Percentiles rank a stretch among this genome's conserved stretches.
Conservation (phyloP, 2,113 vertebrate species). For the Copsychus sechellarum region DNA sequence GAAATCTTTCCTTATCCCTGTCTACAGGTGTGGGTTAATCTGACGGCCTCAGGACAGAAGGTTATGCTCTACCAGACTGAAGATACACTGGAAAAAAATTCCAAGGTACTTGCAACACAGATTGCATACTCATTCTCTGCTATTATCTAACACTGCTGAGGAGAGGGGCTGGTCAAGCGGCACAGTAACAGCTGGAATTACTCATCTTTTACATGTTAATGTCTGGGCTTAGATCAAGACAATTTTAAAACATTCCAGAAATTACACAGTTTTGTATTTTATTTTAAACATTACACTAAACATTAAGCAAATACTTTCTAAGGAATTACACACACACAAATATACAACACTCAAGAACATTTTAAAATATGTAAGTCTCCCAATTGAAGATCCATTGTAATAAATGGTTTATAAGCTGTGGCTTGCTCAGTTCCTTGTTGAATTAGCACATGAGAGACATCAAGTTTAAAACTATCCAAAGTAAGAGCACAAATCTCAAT, state of each 20-base stretch:
- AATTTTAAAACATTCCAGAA: neutral
- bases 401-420: neutral
- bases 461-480: neutral
- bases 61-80: slow-evolving; percentile 78
- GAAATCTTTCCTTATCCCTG: slow-evolving; percentile 72
- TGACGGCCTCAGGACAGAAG: slow-evolving; percentile 66
- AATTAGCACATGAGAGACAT: neutral
- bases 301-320: neutral
- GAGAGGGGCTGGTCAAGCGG: neutral
- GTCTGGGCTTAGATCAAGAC: neutral
- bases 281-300: neutral
- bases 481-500: neutral
- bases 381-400: neutral
- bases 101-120: slow-evolving; percentile 60
- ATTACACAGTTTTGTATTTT: neutral
- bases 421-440: neutral
- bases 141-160: neutral
- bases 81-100: slow-evolving; percentile 72
- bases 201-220: neutral
- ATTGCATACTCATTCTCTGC: neutral
- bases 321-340: neutral
- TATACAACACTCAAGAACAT: neutral
- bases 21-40: slow-evolving; percentile 74
- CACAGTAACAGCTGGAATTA: neutral
- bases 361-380: neutral